Percentiles rank a stretch among this genome's conserved stretches.
Conservation (phyloP, 35 echinoderm and acorn worm species). For the Ptychodera flava region DNA sequence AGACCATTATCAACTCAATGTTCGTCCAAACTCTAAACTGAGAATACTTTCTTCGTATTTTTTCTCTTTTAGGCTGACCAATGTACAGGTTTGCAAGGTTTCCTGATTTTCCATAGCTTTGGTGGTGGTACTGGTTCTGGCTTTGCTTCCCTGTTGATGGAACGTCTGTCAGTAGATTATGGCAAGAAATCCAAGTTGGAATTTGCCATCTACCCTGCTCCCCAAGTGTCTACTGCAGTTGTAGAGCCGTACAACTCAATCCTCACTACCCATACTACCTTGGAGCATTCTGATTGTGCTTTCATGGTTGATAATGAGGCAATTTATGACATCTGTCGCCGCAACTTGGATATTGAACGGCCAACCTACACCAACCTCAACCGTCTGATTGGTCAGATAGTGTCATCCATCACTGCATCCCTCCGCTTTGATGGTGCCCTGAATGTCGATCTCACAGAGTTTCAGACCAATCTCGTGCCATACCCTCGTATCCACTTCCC, state of each 20-base stretch:
- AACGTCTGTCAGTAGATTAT: conserved; percentile 95
- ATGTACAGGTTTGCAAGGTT: conserved; percentile 85
- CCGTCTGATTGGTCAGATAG: conserved; percentile 86
- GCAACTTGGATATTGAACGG: conserved; percentile 87
- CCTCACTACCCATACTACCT: conserved; percentile 78
- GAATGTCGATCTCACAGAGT: conserved; percentile 88
- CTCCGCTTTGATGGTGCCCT: conserved; percentile 90
- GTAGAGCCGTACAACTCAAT: conserved; percentile 98
- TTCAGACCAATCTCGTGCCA: conserved; percentile 90
- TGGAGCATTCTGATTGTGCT: conserved; percentile 92
- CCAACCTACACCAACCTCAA: conserved; percentile 97
- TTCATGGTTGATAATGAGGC: conserved; percentile 95
- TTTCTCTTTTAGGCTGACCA: conserved; percentile 97
- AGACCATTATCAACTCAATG: too few relatives aligned
- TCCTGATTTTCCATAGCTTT: conserved; percentile 94
- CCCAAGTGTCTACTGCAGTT: conserved; percentile 85
- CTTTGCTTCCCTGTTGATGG: conserved; percentile 88
- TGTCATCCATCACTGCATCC: conserved; percentile 88
- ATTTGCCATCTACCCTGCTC: conserved; percentile 85
- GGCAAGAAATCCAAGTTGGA: conserved; percentile 91
- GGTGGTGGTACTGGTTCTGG: conserved; percentile 88
- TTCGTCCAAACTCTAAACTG: too few relatives aligned
- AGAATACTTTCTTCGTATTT: too few relatives aligned
- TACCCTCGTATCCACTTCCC: conserved; percentile 91
- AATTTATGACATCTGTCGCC: conserved; percentile 91